Conservation (phyloP, 1,140 invertebrate species). For the Brachionus asplanchnoidis region DNA sequence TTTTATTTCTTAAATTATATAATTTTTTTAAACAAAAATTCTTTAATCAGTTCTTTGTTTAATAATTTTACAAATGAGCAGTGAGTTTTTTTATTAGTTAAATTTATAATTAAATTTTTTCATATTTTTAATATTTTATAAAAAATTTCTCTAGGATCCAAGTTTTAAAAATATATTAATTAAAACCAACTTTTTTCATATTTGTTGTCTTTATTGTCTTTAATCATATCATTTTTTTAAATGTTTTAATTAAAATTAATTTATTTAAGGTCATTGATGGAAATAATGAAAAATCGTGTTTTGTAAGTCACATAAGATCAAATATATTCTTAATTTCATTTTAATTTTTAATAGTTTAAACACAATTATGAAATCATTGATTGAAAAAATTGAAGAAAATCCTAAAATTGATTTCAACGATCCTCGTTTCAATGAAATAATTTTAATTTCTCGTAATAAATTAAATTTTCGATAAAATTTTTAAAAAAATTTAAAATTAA, state of each 20-base stretch:
- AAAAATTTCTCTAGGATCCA: too few relatives aligned
- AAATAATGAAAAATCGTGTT: slow-evolving; percentile 85
- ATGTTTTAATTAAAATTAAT: not conserved
- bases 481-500: not conserved
- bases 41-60: too few relatives aligned
- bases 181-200: too few relatives aligned
- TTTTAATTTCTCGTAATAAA: slow-evolving; percentile 14
- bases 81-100: too few relatives aligned
- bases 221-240: too few relatives aligned
- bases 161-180: too few relatives aligned
- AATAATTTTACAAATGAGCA: too few relatives aligned
- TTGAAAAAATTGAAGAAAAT: slow-evolving; percentile 11
- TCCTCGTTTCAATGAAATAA: not conserved
- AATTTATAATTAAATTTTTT: too few relatives aligned
- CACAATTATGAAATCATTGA: slow-evolving; percentile 21
- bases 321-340: not conserved
- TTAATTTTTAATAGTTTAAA: not conserved
- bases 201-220: too few relatives aligned
- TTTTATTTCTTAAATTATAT: too few relatives aligned
- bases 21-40: too few relatives aligned
- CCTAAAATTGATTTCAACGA: not conserved
- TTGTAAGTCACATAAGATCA: slow-evolving; percentile 59
- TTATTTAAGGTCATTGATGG: slow-evolving; percentile 59
- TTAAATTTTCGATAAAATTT: not conserved
- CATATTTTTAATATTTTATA: too few relatives aligned